Conservation (phyloP, 2,113 vertebrate species). For the Tragelaphus imberbis region DNA sequence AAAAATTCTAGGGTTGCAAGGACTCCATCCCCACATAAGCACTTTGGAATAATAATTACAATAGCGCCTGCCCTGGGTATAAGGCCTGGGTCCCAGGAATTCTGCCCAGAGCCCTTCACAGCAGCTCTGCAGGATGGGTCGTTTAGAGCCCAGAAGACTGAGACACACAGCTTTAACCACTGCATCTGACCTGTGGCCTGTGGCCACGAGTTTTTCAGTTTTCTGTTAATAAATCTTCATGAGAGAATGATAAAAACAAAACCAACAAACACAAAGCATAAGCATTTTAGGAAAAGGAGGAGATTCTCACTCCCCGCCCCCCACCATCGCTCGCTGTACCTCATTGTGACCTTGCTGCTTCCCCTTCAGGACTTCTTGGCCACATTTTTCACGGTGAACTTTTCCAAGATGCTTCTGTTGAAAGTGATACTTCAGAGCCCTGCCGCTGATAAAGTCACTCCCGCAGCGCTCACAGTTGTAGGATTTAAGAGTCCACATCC, state of each 20-base stretch:
- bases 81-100: too few relatives aligned
- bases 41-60: neutral
- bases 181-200: too few relatives aligned
- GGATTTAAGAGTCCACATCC: conserved; percentile 36
- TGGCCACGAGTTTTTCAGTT: neutral
- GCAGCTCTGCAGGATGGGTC: rapidly evolving
- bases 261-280: neutral
- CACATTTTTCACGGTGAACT: conserved; percentile 36
- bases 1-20: neutral
- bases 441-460: conserved; percentile 40
- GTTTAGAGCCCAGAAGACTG: neutral
- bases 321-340: neutral
- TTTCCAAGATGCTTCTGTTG: conserved; percentile 58
- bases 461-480: conserved; percentile 33
- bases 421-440: conserved; percentile 45
- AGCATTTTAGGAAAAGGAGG: neutral
- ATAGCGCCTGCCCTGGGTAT: neutral
- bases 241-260: neutral
- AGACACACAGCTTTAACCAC: neutral
- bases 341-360: neutral
- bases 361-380: neutral
- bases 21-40: neutral
- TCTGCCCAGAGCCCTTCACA: neutral
- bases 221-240: neutral
- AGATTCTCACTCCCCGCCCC: neutral